A percentile compares a stretch with the other conserved stretches of the same genome.
Conservation (phyloP, 2,888 invertebrate species). For the Caenorhabditis sp. region DNA sequence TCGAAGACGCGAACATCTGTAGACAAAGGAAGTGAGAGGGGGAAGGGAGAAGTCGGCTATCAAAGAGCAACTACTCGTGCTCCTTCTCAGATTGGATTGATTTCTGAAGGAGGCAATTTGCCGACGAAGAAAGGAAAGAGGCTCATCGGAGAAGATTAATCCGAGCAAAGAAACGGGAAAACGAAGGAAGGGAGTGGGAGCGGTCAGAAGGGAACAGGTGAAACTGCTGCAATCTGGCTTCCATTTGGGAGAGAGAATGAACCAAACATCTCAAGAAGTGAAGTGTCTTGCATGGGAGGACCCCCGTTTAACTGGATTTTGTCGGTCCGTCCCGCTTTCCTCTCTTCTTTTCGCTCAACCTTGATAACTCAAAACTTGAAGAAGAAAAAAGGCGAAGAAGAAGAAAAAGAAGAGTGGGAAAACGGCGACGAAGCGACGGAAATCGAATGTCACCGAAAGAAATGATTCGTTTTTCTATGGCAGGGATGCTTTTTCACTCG, state of each 20-base stretch:
- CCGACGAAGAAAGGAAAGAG: neutral
- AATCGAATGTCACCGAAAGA: constrained; percentile 45
- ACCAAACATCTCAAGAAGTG: constrained; percentile 53
- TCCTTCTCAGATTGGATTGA: neutral
- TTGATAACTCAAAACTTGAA: constrained; percentile 49
- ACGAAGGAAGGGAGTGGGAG: neutral
- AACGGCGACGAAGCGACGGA: constrained; percentile 36
- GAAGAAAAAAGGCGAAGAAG: too few relatives aligned
- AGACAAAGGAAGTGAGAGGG: constrained; percentile 1
- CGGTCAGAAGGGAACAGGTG: constrained; percentile 18
- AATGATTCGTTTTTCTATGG: neutral
- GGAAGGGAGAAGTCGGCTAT: neutral
- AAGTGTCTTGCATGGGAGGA: constrained; percentile 38
- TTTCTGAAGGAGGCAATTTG: constrained; percentile 1
- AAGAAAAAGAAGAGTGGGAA: too few relatives aligned
- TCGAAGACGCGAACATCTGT: constrained; percentile 79
- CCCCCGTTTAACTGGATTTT: constrained; percentile 55
- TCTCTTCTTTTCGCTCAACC: constrained; percentile 17
- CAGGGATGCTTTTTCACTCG: constrained; percentile 2
- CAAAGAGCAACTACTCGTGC: neutral
- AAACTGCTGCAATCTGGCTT: constrained; percentile 16
- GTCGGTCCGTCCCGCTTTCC: constrained; percentile 1
- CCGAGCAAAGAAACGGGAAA: neutral
- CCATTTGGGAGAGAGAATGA: constrained; percentile 18
- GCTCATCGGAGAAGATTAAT: neutral